Percentiles rank a stretch among this genome's conserved stretches.
These are phyloP conservation scores for Colinus virginianus DNA, from an alignment of 2,113 vertebrate genomes.

Conservation along the genomic window DNA sequence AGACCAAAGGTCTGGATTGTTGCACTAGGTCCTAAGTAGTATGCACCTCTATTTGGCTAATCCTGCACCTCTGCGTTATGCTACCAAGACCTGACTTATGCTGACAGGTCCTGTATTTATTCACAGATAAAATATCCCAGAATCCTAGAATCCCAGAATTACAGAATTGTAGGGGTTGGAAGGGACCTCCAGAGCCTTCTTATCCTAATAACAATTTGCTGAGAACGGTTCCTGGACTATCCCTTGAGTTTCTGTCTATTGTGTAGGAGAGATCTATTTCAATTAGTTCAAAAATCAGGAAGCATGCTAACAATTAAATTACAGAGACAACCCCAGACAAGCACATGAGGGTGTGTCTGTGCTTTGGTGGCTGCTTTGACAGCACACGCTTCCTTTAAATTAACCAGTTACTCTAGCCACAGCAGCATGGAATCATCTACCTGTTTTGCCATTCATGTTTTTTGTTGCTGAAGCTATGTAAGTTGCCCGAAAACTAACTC, in stretches of 20 bases:
- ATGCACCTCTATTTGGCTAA: not conserved
- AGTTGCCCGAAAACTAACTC: too few relatives aligned
- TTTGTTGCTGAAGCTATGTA: not conserved
- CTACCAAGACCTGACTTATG: not conserved
- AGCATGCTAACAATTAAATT: not conserved
- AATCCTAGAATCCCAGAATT: too few relatives aligned
- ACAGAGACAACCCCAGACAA: not conserved
- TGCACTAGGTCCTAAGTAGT: not conserved
- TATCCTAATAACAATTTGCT: not conserved
- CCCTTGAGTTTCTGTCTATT: not conserved
- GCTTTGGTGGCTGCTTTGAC: not conserved
- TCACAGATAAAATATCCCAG: not conserved
- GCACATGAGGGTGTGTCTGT: not conserved
- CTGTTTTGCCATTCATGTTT: not conserved
- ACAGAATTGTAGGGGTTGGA: too few relatives aligned
- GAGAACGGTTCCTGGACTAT: not conserved
- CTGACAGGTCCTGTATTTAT: not conserved
- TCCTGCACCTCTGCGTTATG: not conserved
- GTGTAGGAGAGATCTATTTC: not conserved
- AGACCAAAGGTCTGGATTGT: not conserved
- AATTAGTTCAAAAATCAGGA: not conserved
- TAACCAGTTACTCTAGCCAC: not conserved
- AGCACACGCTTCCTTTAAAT: not conserved
- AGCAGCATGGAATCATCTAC: not conserved
- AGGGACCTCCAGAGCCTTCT: not conserved